A percentile compares a stretch with the other conserved stretches of the same genome.
Conservation (phyloP, 1,140 invertebrate species). For the Thaumatotibia leucotreta region DNA sequence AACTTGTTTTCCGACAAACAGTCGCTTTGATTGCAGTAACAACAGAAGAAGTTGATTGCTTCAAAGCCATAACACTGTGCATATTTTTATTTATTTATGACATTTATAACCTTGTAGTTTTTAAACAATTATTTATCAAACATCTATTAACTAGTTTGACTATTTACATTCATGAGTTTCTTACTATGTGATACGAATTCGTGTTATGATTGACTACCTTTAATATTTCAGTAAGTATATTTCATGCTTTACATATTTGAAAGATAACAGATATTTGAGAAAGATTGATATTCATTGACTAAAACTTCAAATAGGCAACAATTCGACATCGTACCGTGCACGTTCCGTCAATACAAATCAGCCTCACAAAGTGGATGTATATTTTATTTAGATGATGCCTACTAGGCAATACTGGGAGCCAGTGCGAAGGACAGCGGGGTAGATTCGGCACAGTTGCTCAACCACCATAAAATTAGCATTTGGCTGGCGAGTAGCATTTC, state of each 20-base stretch:
- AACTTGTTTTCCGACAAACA: neutral
- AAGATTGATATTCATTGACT: too few relatives aligned
- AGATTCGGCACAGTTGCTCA: slow-evolving; percentile 71
- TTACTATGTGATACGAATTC: too few relatives aligned
- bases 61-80: neutral
- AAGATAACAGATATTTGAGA: too few relatives aligned
- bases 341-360: slow-evolving; percentile 12
- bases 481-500: slow-evolving; percentile 67
- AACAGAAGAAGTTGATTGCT: neutral
- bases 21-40: neutral
- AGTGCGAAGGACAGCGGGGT: slow-evolving; percentile 54
- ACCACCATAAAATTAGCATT: slow-evolving; percentile 78
- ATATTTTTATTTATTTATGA: neutral
- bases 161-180: too few relatives aligned
- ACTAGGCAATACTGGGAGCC: slow-evolving; percentile 48
- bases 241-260: too few relatives aligned
- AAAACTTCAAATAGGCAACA: too few relatives aligned
- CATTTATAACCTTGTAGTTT: neutral
- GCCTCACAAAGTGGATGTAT: slow-evolving; percentile 16
- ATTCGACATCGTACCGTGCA: neutral
- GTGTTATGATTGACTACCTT: too few relatives aligned
- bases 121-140: neutral
- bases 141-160: too few relatives aligned
- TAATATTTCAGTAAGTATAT: too few relatives aligned
- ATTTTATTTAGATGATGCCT: slow-evolving; percentile 57